These are phyloP conservation scores for Oreochromis niloticus DNA, from an alignment of 2,113 vertebrate species.

Conservation along the genomic window DNA sequence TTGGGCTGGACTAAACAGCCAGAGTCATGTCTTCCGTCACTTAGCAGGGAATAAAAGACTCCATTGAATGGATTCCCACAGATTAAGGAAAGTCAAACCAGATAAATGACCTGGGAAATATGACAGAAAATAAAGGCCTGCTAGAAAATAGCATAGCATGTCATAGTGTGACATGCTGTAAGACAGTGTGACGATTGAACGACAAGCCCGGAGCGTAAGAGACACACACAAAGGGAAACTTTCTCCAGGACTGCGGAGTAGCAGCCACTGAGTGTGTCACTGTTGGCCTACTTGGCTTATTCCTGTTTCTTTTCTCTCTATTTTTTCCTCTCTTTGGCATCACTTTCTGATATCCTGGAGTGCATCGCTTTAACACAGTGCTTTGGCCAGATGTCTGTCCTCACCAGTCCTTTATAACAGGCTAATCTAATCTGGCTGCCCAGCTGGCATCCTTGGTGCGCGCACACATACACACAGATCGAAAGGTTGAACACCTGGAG, in stretches of 20 bases:
- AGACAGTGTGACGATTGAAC: not conserved
- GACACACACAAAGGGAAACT: not conserved
- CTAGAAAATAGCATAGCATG: not conserved
- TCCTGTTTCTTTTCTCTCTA: constrained; percentile 28
- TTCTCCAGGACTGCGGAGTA: not conserved
- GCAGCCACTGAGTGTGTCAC: constrained; percentile 20
- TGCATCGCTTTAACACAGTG: constrained; percentile 20
- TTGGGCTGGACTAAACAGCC: not conserved
- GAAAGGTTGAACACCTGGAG: not conserved
- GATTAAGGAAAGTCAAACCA: not conserved
- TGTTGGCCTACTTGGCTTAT: constrained; percentile 52
- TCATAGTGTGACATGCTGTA: not conserved
- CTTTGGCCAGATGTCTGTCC: constrained; percentile 53
- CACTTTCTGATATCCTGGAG: constrained; percentile 51
- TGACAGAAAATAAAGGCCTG: not conserved
- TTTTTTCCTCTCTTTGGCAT: constrained; percentile 46
- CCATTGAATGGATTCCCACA: not conserved
- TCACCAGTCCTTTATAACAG: constrained; percentile 38
- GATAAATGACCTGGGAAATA: not conserved
- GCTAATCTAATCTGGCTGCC: constrained; percentile 46
- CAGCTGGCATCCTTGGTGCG: not conserved
- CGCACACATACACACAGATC: not conserved
- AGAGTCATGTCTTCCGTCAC: constrained; percentile 1
- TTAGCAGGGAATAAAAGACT: constrained; percentile 9
- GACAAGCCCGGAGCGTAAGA: not conserved